A percentile compares a stretch with the other conserved stretches of the same genome.
Evolutionary conservation across 92 coral and sea anemone species (phyloP).

Genomic region (Meandrina meandrites): DNA sequence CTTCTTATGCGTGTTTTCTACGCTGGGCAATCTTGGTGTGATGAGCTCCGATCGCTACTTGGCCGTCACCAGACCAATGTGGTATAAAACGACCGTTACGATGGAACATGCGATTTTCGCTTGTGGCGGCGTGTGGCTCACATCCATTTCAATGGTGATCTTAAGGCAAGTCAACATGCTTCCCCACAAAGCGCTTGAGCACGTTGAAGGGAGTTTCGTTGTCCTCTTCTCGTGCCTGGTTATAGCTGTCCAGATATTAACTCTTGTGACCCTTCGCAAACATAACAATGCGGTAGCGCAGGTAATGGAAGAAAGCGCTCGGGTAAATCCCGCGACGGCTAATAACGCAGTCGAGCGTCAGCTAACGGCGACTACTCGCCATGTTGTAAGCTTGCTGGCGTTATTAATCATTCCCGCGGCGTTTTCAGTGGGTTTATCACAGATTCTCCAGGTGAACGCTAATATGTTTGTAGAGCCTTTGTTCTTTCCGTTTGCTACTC

Average conservation of each 20-base stretch:
- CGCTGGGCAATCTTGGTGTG: conserved; percentile 27
- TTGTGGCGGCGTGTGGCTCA: conserved; percentile 15
- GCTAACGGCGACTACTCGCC: conserved; percentile 7
- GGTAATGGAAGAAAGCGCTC: conserved; percentile 14
- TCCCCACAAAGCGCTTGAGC: neutral
- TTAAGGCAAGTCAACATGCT: conserved; percentile 13
- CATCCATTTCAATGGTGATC: conserved; percentile 1
- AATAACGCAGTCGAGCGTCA: conserved; percentile 13
- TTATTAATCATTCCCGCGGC: conserved; percentile 1
- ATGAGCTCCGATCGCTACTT: conserved; percentile 42
- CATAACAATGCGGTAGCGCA: conserved; percentile 27
- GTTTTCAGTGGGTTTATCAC: conserved; percentile 13
- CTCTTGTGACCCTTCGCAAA: conserved; percentile 19
- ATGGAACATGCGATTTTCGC: neutral
- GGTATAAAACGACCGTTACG: conserved; percentile 31
- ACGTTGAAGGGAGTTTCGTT: conserved; percentile 17
- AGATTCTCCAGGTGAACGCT: neutral
- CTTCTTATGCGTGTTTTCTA: conserved; percentile 27
- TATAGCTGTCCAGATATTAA: conserved; percentile 2
- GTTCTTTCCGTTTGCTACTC: conserved; percentile 36
- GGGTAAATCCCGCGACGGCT: neutral
- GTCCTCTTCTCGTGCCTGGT: neutral
- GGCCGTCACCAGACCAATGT: conserved; percentile 29
- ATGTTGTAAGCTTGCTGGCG: conserved; percentile 27
- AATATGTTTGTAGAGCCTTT: conserved; percentile 14